A percentile compares a stretch with the other conserved stretches of the same genome.
Evolutionary conservation across 2,113 vertebrate species (phyloP).

Genomic region (Lagenorhynchus albirostris): DNA sequence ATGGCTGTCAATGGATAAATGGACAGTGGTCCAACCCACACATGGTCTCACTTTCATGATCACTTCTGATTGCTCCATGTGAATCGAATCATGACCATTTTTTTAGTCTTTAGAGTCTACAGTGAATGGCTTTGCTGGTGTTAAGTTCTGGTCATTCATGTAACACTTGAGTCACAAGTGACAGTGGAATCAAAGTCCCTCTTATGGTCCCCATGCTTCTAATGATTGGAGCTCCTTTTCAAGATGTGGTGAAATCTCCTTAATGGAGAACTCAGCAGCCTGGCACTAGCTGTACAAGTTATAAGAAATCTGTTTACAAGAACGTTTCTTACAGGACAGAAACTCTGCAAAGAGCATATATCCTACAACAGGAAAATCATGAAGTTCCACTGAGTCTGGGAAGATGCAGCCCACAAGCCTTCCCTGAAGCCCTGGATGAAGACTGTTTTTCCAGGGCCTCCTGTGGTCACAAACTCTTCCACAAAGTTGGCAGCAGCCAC

Average conservation of each 20-base stretch:
- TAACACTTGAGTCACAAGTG: neutral
- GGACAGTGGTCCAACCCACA: neutral
- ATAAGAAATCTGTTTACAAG: neutral
- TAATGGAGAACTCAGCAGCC: neutral
- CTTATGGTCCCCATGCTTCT: neutral
- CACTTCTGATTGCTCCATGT: neutral
- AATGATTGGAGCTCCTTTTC: neutral
- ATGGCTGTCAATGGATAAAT: neutral
- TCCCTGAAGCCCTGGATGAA: neutral
- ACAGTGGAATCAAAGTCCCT: neutral
- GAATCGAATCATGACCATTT: neutral
- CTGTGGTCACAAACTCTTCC: neutral
- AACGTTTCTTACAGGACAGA: neutral
- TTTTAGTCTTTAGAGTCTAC: neutral
- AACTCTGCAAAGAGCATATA: neutral
- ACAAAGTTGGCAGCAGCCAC: too few species aligned
- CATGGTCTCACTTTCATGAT: neutral
- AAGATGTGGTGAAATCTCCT: neutral
- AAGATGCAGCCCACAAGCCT: neutral
- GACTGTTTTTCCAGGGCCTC: neutral
- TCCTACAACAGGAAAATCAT: neutral
- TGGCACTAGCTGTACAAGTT: neutral
- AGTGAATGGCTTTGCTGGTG: neutral
- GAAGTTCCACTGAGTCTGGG: neutral
- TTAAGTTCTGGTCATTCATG: neutral